A percentile compares a stretch with the other conserved stretches of the same genome.
phyloP scores from a whole-genome alignment of 1,140 invertebrate genomes.

The Babylonia areolata region DNA sequence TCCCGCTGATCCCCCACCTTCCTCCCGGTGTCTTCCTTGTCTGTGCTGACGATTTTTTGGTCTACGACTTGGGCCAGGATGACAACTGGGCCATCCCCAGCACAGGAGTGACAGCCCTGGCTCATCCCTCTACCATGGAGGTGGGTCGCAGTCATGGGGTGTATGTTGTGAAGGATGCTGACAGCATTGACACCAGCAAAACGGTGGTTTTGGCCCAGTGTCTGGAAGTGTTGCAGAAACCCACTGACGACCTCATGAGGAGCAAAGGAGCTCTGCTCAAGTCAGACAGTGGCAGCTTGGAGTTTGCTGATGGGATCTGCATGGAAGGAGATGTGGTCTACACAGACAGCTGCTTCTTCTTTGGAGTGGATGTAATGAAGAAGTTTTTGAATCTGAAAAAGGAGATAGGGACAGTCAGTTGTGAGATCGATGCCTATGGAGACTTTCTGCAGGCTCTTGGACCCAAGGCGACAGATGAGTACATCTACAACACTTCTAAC shows the following conservation, averaged over 20 bases:
- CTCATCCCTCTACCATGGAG: slow-evolving; percentile 75
- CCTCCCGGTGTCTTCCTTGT: slow-evolving; percentile 76
- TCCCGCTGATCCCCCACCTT: slow-evolving; percentile 68
- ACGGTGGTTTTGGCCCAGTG: slow-evolving; percentile 64
- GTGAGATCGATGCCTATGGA: slow-evolving; percentile 78
- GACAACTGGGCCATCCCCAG: slow-evolving; percentile 66
- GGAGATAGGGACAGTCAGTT: slow-evolving; percentile 63
- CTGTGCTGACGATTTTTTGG: slow-evolving; percentile 77
- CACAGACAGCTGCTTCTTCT: slow-evolving; percentile 78
- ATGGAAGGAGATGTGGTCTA: slow-evolving; percentile 69
- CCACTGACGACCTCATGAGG: slow-evolving; percentile 71
- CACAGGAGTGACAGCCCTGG: slow-evolving; percentile 76
- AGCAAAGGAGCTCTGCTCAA: slow-evolving; percentile 70
- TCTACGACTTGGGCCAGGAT: slow-evolving; percentile 68
- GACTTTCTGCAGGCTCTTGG: slow-evolving; percentile 78
- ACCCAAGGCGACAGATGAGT: slow-evolving; percentile 61
- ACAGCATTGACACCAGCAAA: slow-evolving; percentile 46
- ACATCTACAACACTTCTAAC: slow-evolving; percentile 67
- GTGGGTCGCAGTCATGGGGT: slow-evolving; percentile 77
- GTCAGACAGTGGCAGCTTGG: slow-evolving; percentile 37
- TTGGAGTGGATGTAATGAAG: slow-evolving; percentile 72
- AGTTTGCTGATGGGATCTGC: slow-evolving; percentile 54
- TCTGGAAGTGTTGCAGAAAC: slow-evolving; percentile 77
- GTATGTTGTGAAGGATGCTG: slow-evolving; percentile 71
- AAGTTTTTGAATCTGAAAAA: slow-evolving; percentile 72